Conservation (phyloP, 2,113 vertebrate species). For the Myotis yumanensis region DNA sequence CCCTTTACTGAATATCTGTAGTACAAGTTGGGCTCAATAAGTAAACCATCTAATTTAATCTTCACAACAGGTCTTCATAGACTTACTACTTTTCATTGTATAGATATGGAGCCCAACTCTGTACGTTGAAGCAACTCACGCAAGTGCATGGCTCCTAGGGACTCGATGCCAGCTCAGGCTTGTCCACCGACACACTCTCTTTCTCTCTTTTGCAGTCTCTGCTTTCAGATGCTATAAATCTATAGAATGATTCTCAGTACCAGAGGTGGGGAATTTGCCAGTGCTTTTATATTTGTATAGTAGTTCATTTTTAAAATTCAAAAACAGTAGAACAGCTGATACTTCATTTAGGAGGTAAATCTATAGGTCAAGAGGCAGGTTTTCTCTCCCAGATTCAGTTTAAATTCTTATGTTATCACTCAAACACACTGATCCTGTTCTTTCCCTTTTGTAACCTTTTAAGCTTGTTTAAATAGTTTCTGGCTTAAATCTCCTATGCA, state of each 20-base stretch:
- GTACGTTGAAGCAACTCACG: not conserved
- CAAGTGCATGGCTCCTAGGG: fast-evolving
- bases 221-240: not conserved
- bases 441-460: constrained; percentile 53
- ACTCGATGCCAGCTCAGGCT: not conserved
- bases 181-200: not conserved
- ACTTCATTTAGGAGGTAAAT: constrained; percentile 52
- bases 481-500: constrained; percentile 57
- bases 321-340: not conserved
- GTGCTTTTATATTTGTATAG: constrained; percentile 17
- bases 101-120: not conserved
- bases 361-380: constrained; percentile 25
- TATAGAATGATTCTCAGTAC: not conserved
- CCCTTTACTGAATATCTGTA: not conserved
- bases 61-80: not conserved
- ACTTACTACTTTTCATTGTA: not conserved
- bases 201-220: not conserved
- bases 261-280: not conserved
- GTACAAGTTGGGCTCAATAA: not conserved
- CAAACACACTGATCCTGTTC: constrained; percentile 39
- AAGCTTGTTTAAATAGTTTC: constrained; percentile 61
- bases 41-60: not conserved
- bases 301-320: constrained; percentile 21
- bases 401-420: constrained; percentile 46
- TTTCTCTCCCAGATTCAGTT: constrained; percentile 29